These are phyloP conservation scores for Nymphalis urticae DNA, from an alignment of 2,888 invertebrate genomes.

Conservation along the genomic window DNA sequence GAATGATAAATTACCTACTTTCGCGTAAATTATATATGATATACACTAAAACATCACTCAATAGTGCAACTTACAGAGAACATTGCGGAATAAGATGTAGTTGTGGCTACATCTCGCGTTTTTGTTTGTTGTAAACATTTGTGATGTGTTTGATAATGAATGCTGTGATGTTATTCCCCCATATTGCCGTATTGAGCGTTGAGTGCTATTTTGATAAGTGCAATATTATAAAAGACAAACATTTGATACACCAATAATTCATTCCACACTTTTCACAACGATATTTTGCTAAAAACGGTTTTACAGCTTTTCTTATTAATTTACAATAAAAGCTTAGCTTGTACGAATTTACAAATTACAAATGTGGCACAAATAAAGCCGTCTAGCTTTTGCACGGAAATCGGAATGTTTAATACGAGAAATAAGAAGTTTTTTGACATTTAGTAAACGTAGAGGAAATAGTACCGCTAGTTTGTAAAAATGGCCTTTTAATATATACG, in stretches of 20 bases:
- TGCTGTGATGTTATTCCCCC: constrained; percentile 32
- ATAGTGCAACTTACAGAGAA: neutral
- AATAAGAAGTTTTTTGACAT: neutral
- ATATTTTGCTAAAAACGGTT: constrained; percentile 74
- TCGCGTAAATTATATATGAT: neutral
- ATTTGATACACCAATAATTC: constrained; percentile 69
- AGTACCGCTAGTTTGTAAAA: constrained; percentile 43
- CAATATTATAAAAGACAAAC: constrained; percentile 33
- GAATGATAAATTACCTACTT: neutral
- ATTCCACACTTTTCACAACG: constrained; percentile 63
- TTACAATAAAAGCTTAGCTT: constrained; percentile 63
- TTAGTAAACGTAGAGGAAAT: constrained; percentile 24
- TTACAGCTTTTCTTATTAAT: constrained; percentile 60
- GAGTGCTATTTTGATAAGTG: constrained; percentile 37
- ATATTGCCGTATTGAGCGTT: constrained; percentile 16
- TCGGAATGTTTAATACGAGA: neutral
- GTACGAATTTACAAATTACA: constrained; percentile 33
- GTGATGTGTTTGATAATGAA: constrained; percentile 1
- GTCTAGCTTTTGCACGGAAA: constrained; percentile 39
- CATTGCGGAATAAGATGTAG: neutral
- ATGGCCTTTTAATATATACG: constrained; percentile 45
- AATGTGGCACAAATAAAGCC: constrained; percentile 41
- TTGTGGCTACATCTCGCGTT: neutral
- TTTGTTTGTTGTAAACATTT: neutral
- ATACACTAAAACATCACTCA: neutral